Conservation (phyloP, 2,797 vertebrate genomes). For the Pangasius djambal region DNA sequence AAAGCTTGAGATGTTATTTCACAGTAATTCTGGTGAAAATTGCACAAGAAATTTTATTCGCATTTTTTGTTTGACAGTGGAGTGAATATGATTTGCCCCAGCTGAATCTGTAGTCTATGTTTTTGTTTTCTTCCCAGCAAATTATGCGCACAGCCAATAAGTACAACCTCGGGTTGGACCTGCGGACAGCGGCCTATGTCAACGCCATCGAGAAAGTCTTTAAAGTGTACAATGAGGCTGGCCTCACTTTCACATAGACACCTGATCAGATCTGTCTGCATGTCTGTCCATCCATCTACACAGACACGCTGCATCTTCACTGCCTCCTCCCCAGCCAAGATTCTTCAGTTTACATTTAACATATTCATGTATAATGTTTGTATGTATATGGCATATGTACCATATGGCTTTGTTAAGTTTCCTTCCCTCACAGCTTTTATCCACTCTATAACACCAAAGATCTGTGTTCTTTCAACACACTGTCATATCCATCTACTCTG, state of each 20-base stretch:
- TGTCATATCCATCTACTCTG: background rate
- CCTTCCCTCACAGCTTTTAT: conserved; percentile 24
- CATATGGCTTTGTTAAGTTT: background rate
- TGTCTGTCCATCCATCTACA: conserved; percentile 8
- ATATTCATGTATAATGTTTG: conserved; percentile 20
- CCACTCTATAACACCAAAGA: conserved; percentile 24
- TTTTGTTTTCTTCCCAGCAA: conserved; percentile 66
- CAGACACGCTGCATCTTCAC: conserved; percentile 24
- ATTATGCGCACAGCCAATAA: conserved; percentile 94
- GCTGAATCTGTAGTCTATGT: background rate
- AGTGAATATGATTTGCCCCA: too few relatives aligned
- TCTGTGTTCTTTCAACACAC: background rate
- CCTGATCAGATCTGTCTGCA: background rate
- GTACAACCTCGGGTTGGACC: conserved; percentile 96
- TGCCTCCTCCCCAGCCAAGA: conserved; percentile 15
- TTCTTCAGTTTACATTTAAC: conserved; percentile 53
- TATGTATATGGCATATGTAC: conserved; percentile 14
- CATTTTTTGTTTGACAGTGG: background rate
- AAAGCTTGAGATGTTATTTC: background rate
- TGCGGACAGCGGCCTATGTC: conserved; percentile 95
- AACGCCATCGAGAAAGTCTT: conserved; percentile 99
- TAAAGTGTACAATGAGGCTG: conserved; percentile 97
- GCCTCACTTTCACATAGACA: conserved; percentile 80
- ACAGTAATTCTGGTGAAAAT: background rate
- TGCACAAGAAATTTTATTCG: too few relatives aligned